phyloP scores from a whole-genome alignment of 2,888 invertebrate genomes.

The Rhaphigaster nebulosa region DNA sequence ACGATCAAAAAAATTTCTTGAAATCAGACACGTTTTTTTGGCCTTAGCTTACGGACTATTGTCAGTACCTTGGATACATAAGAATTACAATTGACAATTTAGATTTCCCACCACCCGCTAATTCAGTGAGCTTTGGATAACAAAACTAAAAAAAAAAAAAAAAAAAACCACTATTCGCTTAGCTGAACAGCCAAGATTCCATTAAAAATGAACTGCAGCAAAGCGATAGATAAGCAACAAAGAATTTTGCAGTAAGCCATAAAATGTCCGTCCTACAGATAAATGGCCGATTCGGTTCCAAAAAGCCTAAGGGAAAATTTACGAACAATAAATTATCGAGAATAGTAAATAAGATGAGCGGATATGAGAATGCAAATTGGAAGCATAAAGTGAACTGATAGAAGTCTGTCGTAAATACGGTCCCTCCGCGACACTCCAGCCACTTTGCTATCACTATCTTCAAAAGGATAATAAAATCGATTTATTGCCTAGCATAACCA shows the following conservation, averaged over 20 bases:
- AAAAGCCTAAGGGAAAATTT: neutral
- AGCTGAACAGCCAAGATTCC: neutral
- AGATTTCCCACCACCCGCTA: too few relatives aligned
- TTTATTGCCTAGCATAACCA: neutral
- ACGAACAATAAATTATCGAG: conserved; percentile 15
- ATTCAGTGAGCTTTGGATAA: neutral
- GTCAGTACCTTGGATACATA: too few relatives aligned
- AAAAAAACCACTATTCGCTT: neutral
- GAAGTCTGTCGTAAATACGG: neutral
- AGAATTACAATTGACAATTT: too few relatives aligned
- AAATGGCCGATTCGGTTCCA: neutral
- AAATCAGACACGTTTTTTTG: too few relatives aligned
- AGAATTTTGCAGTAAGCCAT: neutral
- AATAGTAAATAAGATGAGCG: neutral
- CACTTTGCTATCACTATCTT: neutral
- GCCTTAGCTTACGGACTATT: too few relatives aligned
- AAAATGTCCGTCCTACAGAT: neutral
- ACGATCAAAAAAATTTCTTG: too few relatives aligned
- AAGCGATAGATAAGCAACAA: neutral
- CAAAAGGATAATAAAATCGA: neutral
- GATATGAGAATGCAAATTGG: neutral
- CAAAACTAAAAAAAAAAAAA: too few relatives aligned
- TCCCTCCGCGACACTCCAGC: neutral
- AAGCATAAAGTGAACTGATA: neutral
- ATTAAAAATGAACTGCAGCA: neutral